Evolutionary conservation across 2,888 invertebrate genomes (phyloP), one percentile per base, ranked within the genome.

Genomic region (Altica lythri): DNA sequence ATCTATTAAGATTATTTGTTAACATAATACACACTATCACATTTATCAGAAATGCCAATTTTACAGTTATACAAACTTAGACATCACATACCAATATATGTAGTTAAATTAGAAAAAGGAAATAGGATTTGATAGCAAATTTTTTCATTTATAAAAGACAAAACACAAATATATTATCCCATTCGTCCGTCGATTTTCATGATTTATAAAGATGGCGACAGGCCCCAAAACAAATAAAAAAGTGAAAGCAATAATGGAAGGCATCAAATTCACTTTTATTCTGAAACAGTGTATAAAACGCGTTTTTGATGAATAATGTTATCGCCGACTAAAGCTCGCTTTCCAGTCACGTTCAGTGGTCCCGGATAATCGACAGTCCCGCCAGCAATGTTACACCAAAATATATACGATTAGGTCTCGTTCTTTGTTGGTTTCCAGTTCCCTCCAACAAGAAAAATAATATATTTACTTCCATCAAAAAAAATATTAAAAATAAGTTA

Each of bases 281-380:
- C 72, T 72, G 73, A 72, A 73, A 73, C 74, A 73, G 70, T 73
- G 71, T 70, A 74, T 72, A 72, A 74, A 75, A 74, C 72, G 73
- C 72, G 73, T 72, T 72, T 74, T 75, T 74, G 76, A 75, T 75
- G 75, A 75, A 76, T 74, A 74, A 72, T 70, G 73, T 75, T 74
- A 75, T 74, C 72, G 72, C 68, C 65, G 63, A 61, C 64, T 58
- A 46, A 57, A 56, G 13, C 8, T 68, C 66, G 66, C 66, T 69
- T 72, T 68, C 72, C 63, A 70, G 72, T 74, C 75, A 76, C 75
- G 75, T 75, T 68, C 69, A 64, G 68, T 71, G 72, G 73, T 40
- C 70, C 74, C 69, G 72, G 72, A 74, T 75, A 75, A 75, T 74
- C 74, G 73, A 69, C 72, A 72, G 71, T 71, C 69, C 64, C 71